Percentiles rank a stretch among this genome's conserved stretches.
Evolutionary conservation across 2,797 vertebrate species (phyloP).

Genomic region (Emys orbicularis): DNA sequence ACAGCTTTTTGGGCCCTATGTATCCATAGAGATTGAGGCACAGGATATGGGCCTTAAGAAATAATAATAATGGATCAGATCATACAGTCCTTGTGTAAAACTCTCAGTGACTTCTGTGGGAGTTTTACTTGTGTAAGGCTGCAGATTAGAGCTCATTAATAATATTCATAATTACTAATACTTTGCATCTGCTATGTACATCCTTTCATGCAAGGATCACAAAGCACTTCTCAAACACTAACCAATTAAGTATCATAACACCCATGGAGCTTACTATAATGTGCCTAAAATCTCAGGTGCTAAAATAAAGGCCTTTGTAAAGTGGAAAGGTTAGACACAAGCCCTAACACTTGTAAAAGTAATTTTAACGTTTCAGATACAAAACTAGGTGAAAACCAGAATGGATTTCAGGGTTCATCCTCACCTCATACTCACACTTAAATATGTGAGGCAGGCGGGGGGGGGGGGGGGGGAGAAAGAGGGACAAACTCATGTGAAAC

Average conservation of each 20-base stretch:
- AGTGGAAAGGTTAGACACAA: background rate
- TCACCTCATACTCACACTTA: no score
- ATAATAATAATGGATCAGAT: background rate
- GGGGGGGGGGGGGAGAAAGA: no score
- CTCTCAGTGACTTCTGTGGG: background rate
- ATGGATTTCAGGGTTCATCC: no score
- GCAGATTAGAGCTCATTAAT: slow-evolving; percentile 3
- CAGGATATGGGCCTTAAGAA: slow-evolving; percentile 10
- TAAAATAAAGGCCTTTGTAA: slow-evolving; percentile 16
- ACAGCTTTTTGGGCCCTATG: background rate
- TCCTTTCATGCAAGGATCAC: slow-evolving; percentile 3
- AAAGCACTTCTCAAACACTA: slow-evolving; percentile 4
- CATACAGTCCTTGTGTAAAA: background rate
- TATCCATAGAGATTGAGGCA: background rate
- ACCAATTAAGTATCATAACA: slow-evolving; percentile 27
- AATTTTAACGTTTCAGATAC: background rate
- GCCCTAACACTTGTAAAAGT: background rate
- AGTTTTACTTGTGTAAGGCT: background rate
- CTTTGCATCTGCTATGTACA: background rate
- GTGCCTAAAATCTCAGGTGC: slow-evolving; percentile 11
- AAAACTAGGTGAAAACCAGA: no score
- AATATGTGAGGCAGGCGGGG: no score
- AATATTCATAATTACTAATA: slow-evolving; percentile 16
- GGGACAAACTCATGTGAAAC: no score
- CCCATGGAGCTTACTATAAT: slow-evolving; percentile 8